These are phyloP conservation scores for Acleris sparsana DNA, from an alignment of 2,888 invertebrate species.

Conservation along the genomic window DNA sequence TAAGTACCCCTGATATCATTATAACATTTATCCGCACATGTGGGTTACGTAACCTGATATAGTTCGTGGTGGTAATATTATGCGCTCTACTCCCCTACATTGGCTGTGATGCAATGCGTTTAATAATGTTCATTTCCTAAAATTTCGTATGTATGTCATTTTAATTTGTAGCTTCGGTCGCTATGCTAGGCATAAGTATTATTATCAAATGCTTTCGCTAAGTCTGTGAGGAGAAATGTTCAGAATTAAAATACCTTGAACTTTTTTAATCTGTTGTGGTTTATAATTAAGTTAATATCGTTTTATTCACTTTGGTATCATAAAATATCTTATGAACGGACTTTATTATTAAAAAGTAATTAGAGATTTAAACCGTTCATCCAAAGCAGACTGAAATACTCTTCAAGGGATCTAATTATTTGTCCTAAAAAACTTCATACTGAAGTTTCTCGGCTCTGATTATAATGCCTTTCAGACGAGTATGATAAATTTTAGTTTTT, in stretches of 20 bases:
- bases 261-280: not conserved
- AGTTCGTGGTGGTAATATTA: constrained; percentile 42
- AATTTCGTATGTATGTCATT: constrained; percentile 36
- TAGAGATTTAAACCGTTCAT: too few species aligned
- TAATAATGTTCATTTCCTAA: constrained; percentile 42
- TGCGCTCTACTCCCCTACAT: constrained; percentile 60
- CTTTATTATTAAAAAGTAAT: too few species aligned
- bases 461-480: too few species aligned
- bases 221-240: not conserved
- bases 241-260: not conserved
- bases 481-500: too few species aligned
- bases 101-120: constrained; percentile 51
- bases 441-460: too few species aligned
- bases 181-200: constrained; percentile 1
- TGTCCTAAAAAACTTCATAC: too few species aligned
- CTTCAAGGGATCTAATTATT: too few species aligned
- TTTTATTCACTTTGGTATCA: too few species aligned
- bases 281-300: too few species aligned
- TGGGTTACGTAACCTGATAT: constrained; percentile 54
- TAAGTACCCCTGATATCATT: constrained; percentile 43
- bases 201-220: constrained; percentile 19
- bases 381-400: too few species aligned
- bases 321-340: too few species aligned
- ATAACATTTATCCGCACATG: constrained; percentile 37
- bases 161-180: constrained; percentile 31